These are phyloP conservation scores for Streptopelia turtur DNA, from an alignment of 2,797 vertebrate genomes.

Conservation along the genomic window DNA sequence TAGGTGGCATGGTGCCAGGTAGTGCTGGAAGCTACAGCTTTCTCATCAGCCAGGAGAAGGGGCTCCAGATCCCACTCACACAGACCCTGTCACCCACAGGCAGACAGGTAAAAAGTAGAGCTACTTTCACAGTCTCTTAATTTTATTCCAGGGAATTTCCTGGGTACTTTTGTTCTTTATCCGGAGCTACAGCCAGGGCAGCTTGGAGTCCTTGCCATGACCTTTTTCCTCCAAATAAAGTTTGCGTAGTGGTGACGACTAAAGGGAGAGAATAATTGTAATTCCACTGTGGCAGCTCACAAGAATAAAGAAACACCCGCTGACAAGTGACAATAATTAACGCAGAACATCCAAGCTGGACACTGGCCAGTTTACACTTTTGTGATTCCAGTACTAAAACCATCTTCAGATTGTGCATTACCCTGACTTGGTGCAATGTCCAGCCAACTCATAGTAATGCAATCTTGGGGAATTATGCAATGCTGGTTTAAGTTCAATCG, in stretches of 20 bases:
- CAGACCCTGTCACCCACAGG: not conserved
- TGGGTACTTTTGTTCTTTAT: not conserved
- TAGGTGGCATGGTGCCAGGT: constrained; percentile 35
- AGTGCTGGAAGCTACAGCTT: constrained; percentile 12
- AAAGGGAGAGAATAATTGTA: constrained; percentile 15
- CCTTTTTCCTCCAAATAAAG: constrained; percentile 47
- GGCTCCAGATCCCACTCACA: constrained; percentile 22
- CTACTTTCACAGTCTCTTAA: not conserved
- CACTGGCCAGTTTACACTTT: constrained; percentile 24
- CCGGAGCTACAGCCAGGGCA: not conserved
- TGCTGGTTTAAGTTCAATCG: constrained; percentile 27
- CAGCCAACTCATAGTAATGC: constrained; percentile 38
- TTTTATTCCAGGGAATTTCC: constrained; percentile 39
- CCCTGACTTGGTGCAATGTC: constrained; percentile 1
- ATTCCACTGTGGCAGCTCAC: constrained; percentile 22
- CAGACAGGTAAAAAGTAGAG: not conserved
- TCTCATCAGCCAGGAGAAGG: not conserved
- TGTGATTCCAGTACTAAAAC: constrained; percentile 19
- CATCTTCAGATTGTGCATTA: constrained; percentile 31
- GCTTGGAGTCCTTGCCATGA: constrained; percentile 29
- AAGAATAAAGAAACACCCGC: constrained; percentile 32
- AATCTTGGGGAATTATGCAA: constrained; percentile 40
- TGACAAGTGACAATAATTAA: constrained; percentile 57
- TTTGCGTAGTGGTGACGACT: not conserved
- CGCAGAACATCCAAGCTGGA: constrained; percentile 1